phyloP scores from a whole-genome alignment of 2,113 vertebrate species.

The Pyxicephalus adspersus region DNA sequence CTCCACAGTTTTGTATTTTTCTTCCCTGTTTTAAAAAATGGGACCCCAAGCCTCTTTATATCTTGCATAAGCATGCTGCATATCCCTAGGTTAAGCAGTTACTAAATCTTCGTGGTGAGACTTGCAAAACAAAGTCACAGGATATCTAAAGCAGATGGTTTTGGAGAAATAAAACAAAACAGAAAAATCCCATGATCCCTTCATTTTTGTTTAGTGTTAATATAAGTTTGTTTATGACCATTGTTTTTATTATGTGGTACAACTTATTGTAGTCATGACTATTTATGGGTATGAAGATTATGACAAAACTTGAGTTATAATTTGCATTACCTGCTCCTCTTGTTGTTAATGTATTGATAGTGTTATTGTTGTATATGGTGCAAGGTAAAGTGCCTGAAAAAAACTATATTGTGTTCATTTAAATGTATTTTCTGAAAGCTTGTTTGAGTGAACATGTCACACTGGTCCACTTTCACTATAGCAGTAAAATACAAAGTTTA shows the following conservation, averaged over 20 bases:
- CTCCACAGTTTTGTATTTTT: too few species aligned
- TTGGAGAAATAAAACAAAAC: not conserved
- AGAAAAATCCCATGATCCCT: not conserved
- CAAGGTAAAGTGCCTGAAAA: not conserved
- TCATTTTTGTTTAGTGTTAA: not conserved
- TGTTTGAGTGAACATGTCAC: too few species aligned
- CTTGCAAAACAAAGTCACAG: not conserved
- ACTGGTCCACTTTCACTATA: too few species aligned
- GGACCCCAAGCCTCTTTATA: not conserved
- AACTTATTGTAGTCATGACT: not conserved
- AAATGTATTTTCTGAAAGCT: too few species aligned
- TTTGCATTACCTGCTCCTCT: not conserved
- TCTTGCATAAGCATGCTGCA: not conserved
- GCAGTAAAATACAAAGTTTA: too few species aligned
- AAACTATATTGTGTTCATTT: not conserved
- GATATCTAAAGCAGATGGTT: not conserved
- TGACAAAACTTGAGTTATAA: not conserved
- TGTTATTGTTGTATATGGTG: not conserved
- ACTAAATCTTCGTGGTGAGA: conserved; percentile 1
- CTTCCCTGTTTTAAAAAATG: too few species aligned
- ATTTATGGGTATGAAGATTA: conserved; percentile 1
- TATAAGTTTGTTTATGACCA: not conserved
- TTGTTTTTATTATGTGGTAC: conserved; percentile 3
- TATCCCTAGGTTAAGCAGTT: not conserved
- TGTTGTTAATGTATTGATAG: not conserved